Base-by-base conservation (phyloP, 2,888 invertebrate species). In the Ectemnius cavifrons region DNA sequence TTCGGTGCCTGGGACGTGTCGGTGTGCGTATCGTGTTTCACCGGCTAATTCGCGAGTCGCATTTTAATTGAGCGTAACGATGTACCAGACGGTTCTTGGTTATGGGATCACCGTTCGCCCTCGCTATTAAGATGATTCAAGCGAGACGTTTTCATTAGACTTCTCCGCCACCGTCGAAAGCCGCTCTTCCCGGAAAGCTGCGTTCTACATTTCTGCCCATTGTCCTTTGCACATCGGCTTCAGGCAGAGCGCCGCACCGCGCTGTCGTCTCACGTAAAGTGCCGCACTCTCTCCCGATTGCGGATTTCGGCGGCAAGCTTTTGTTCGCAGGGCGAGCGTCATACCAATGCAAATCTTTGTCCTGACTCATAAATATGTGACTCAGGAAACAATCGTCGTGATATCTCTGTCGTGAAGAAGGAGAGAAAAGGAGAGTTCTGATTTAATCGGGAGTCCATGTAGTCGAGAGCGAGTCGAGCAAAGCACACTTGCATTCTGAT, bases 41-140 rank as follows among this genome's bases (percentile, higher is more conserved):
- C 18, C 37, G 62, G 70, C 18, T 52, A 63, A 68, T 71, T 73
- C 64, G 72, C 46, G 23, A 74, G 64, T 57, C 63, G 76, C 70
- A 73, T 78, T 78, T 77, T 70, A 80, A 80, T 80, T 67, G 70
- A 72, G 14, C 63, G 70, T 47, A 70, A 80, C 75, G 65, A 78
- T 71, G 61, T 66, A 27, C 59, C 62, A 52, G 65, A 69, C 75
- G 49, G 14, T 16, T 23, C 57, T 20, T 20, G n/a, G 14, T 16
- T 18, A 20, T 57, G 57, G 18, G n/a, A 20, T n/a, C 47, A n/a
- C 47, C n/a, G 47, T 2, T 47, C 47, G 47, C 52, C 16, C 11
- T 14, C 52, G 52, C 52, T 4, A 52, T 52, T 52, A 52, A 16
- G 16, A 52, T 52, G 52, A 52, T 52, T 52, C 52, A 52, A 52